These are phyloP conservation scores for Drosophila eohydei DNA, from an alignment of 2,888 invertebrate genomes.

Conservation along the genomic window DNA sequence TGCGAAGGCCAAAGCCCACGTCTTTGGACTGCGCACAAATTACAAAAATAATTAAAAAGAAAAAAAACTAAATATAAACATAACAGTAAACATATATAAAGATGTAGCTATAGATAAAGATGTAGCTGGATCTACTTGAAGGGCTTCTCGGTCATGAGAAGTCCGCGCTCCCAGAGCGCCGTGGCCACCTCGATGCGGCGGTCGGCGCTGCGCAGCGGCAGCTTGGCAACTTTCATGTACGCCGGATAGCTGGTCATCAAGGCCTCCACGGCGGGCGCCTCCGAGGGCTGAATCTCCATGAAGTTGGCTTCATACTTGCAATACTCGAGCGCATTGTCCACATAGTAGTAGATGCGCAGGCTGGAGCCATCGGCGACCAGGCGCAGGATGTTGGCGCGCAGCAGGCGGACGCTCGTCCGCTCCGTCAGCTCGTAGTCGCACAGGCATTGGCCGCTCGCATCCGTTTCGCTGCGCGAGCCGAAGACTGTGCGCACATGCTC, in stretches of 20 bases:
- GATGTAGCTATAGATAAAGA: not conserved
- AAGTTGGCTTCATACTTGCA: constrained; percentile 92
- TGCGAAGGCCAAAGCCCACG: not conserved
- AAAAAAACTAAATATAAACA: not conserved
- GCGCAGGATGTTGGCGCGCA: constrained; percentile 87
- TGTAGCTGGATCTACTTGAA: constrained; percentile 46
- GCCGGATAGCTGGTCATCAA: constrained; percentile 91
- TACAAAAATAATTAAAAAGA: not conserved
- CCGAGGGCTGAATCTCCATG: constrained; percentile 89
- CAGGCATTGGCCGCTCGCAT: constrained; percentile 86
- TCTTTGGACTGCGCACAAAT: not conserved
- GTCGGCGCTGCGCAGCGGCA: constrained; percentile 88
- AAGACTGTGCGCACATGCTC: constrained; percentile 90
- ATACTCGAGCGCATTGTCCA: constrained; percentile 94
- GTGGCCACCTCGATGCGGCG: constrained; percentile 89
- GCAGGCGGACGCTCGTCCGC: constrained; percentile 87
- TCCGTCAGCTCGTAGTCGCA: constrained; percentile 82
- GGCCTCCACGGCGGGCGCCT: constrained; percentile 89
- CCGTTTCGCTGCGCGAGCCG: constrained; percentile 90
- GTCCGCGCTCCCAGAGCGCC: constrained; percentile 93
- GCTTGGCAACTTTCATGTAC: constrained; percentile 89
- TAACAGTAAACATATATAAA: not conserved
- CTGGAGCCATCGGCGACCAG: constrained; percentile 87
- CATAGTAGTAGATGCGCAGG: constrained; percentile 91
- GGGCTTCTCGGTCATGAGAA: constrained; percentile 88